Percentiles rank a stretch among this genome's conserved stretches.
Evolutionary conservation across 2,888 invertebrate genomes (phyloP).

Genomic region (Cenopis cana): DNA sequence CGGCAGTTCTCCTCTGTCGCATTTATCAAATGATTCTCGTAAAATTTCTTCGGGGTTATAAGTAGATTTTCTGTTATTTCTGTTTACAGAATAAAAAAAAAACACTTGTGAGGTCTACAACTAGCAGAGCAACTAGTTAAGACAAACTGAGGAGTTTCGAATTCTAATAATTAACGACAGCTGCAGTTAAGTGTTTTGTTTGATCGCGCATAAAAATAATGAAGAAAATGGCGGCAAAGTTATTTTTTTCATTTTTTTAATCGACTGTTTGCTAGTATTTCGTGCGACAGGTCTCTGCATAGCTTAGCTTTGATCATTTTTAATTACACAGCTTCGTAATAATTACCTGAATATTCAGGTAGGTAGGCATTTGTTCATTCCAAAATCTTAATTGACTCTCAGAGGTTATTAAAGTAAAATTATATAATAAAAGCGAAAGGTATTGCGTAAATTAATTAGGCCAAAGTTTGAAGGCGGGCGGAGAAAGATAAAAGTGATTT

Average conservation of each 20-base stretch:
- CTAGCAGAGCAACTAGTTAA: no score
- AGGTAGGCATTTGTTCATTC: not conserved
- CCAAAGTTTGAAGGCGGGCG: constrained; percentile 18
- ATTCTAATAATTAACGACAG: no score
- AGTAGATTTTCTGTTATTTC: no score
- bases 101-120: no score
- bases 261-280: not conserved
- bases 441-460: constrained; percentile 30
- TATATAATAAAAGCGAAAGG: constrained; percentile 28
- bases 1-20: no score
- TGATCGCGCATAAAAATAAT: not conserved
- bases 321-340: not conserved
- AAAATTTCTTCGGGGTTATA: no score
- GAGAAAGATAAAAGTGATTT: constrained; percentile 2
- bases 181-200: no score
- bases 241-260: not conserved
- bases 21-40: no score
- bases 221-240: not conserved
- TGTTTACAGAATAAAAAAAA: no score
- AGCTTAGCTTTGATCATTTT: constrained; percentile 7
- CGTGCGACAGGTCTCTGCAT: no score
- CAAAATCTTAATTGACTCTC: constrained; percentile 3
- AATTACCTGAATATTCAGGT: no score
- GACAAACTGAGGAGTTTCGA: no score
- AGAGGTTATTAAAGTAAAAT: constrained; percentile 15